Conservation (phyloP, 2,888 invertebrate species). For the Homarus gammarus region DNA sequence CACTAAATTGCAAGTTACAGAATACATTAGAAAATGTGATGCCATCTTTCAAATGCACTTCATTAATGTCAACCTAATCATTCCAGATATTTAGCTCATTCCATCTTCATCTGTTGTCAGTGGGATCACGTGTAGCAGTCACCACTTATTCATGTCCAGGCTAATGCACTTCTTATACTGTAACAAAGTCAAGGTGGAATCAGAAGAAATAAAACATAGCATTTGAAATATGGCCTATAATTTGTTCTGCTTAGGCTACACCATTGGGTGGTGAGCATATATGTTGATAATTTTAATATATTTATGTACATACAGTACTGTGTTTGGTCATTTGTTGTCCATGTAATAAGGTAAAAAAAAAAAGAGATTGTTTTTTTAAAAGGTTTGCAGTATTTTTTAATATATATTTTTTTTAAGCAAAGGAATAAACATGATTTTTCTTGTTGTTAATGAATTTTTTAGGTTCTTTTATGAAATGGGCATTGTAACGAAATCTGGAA, state of each 20-base stretch:
- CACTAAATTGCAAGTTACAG: background rate
- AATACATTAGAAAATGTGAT: background rate
- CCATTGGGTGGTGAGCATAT: background rate
- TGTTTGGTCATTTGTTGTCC: constrained; percentile 8
- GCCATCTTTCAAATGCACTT: constrained; percentile 15
- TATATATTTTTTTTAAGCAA: background rate
- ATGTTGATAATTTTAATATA: constrained; percentile 7
- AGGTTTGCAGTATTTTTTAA: background rate
- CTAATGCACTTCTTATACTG: constrained; percentile 1
- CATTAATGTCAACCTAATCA: background rate
- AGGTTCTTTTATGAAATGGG: background rate
- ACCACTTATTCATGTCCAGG: background rate
- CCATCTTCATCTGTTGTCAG: constrained; percentile 11
- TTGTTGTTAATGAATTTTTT: background rate
- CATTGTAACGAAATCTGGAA: background rate
- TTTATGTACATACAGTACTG: constrained; percentile 30
- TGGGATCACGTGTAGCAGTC: background rate
- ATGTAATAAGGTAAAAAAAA: background rate
- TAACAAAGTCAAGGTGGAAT: background rate
- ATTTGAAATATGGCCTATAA: background rate
- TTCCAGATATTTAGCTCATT: constrained; percentile 1
- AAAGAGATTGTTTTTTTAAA: background rate
- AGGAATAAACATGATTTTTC: background rate
- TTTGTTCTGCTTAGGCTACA: background rate
- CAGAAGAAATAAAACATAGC: background rate